phyloP scores from a whole-genome alignment of 2,113 vertebrate species.

The Procapra przewalskii region DNA sequence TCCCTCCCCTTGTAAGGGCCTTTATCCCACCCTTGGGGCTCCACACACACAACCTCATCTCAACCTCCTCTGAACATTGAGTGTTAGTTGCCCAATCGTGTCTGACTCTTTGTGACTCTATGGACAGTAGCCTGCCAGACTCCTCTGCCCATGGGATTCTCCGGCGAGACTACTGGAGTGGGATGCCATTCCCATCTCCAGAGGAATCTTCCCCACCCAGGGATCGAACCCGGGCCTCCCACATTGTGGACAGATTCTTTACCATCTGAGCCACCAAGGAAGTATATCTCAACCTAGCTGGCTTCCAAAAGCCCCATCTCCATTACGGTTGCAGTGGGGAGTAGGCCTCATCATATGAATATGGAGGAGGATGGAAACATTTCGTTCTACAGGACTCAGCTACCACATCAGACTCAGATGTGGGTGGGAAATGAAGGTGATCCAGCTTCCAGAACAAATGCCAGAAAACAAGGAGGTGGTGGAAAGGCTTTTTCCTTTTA shows the following conservation, averaged over 20 bases:
- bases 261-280: background rate
- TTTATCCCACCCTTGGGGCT: too few relatives aligned
- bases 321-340: fast-evolving
- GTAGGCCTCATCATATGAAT: background rate
- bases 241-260: background rate
- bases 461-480: background rate
- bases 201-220: background rate
- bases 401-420: background rate
- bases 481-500: background rate
- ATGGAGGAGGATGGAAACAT: background rate
- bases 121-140: background rate
- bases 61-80: background rate
- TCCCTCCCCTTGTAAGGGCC: background rate
- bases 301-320: background rate
- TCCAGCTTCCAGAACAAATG: background rate
- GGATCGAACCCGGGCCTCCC: background rate
- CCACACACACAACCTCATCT: background rate
- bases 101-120: background rate
- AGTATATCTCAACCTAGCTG: background rate
- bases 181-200: background rate
- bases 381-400: background rate
- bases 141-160: background rate
- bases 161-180: background rate
- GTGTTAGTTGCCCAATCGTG: background rate
- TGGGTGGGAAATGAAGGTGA: background rate